A percentile compares a stretch with the other conserved stretches of the same genome.
Evolutionary conservation across 2,888 invertebrate species (phyloP).

Genomic region (Schrankia costaestrigalis): DNA sequence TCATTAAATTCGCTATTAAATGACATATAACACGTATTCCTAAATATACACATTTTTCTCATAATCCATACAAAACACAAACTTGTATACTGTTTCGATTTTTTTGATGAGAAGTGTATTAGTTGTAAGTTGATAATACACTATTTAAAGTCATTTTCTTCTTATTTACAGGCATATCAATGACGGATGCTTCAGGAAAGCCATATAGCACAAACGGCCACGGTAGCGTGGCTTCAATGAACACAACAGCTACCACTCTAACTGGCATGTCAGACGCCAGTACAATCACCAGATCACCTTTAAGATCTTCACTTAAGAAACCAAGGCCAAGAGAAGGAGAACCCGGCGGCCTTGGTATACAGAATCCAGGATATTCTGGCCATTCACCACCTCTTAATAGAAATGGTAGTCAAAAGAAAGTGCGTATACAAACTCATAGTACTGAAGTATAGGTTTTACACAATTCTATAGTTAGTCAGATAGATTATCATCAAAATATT

Average conservation of each 20-base stretch:
- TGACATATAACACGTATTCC: no score
- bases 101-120: no score
- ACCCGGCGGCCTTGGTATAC: conserved; percentile 86
- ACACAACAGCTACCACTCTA: conserved; percentile 85
- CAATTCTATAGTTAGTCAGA: no score
- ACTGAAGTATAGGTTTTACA: conserved; percentile 85
- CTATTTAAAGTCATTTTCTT: no score
- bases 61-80: no score
- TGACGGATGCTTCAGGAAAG: conserved; percentile 93
- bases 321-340: conserved; percentile 82
- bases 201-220: conserved; percentile 85
- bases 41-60: no score
- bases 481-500: no score
- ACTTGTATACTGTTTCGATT: no score
- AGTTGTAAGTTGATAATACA: no score
- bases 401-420: conserved; percentile 94
- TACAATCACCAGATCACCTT: conserved; percentile 53
- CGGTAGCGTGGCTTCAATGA: conserved; percentile 87
- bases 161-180: conserved; percentile 83
- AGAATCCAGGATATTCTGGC: conserved; percentile 91
- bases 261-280: conserved; percentile 57
- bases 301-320: conserved; percentile 90
- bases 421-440: conserved; percentile 94
- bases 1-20: no score
- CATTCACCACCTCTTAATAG: conserved; percentile 91